Evolutionary conservation across 1,140 invertebrate species (phyloP).

Genomic region (Oryzaephilus surinamensis): DNA sequence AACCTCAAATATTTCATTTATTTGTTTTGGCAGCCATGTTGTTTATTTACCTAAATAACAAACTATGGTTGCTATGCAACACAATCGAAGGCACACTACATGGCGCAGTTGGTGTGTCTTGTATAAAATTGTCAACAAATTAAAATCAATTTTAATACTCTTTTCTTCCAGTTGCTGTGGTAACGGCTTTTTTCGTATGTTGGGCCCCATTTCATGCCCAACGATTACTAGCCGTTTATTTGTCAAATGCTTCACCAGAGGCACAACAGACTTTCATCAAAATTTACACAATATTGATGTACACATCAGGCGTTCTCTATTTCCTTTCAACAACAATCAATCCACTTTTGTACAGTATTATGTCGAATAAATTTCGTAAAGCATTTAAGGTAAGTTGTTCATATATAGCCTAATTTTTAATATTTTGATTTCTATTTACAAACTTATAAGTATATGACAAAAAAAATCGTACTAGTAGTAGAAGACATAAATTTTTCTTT

Average conservation of each 20-base stretch:
- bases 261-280: slow-evolving; percentile 31
- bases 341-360: slow-evolving; percentile 76
- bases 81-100: no score
- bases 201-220: slow-evolving; percentile 94
- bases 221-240: slow-evolving; percentile 61
- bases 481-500: no score
- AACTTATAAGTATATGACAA: no score
- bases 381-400: slow-evolving; percentile 68
- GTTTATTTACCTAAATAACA: no score
- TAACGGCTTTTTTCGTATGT: slow-evolving; percentile 87
- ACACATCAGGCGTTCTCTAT: slow-evolving; percentile 59
- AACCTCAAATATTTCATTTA: no score
- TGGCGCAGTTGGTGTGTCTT: no score
- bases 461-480: no score
- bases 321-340: slow-evolving; percentile 69
- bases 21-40: no score
- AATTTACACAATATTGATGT: slow-evolving; percentile 53
- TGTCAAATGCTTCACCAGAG: slow-evolving; percentile 24
- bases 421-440: no score
- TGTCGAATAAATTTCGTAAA: slow-evolving; percentile 78
- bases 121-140: no score
- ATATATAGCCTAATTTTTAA: no score
- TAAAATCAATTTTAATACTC: slow-evolving; percentile 15
- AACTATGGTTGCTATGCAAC: no score
- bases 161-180: slow-evolving; percentile 72